Evolutionary conservation across 2,113 vertebrate species (phyloP), one percentile per base, ranked within the genome.

Genomic region (Larimichthys crocea): DNA sequence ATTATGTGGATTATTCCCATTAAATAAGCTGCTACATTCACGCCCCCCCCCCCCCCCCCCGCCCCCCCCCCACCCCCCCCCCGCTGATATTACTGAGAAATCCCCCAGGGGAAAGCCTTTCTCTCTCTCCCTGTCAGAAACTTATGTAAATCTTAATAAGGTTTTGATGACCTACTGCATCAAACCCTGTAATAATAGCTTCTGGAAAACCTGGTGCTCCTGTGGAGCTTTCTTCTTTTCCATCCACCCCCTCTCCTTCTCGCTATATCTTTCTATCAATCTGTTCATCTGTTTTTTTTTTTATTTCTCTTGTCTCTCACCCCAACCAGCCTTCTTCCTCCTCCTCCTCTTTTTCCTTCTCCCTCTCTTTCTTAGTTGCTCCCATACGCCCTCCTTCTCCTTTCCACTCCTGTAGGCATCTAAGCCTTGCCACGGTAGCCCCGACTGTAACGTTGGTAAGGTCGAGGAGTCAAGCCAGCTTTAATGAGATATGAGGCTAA

Each of bases 401-500:
- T 46, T 46, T 70, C 62, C 12, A 12, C 10, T 76, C 16, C 82
- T 52, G 82, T 82, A 67, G 72, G 80, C 59, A 22, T 73, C 92
- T 92, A 81, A 95, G 94, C 88, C 89, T 68, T 14, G 46, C 86
- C 83, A 59, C 87, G 64, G 55, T 77, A 72, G 48, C 24, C 88
- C 85, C 90, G 90, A 90, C 92, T 92, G 78, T 60, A 83, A 92
- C 91, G 86, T 83, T 88, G 94, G 94, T 91, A 89, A 94, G 93
- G 89, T 94, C 92, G 92, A 94, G 91, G 92, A 96, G 95, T 93
- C 91, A 90, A 93, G 93, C 90, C 93, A 53, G 86, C 83, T 95
- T 92, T 96, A 97, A 97, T 96, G 95, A 96, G 95, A 96, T 96
- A 94, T 92, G 65, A 67, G 88, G 94, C 94, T 96, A 97, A 97